Conservation (phyloP, 2,888 invertebrate genomes). For the Nephrotoma guestfalica region DNA sequence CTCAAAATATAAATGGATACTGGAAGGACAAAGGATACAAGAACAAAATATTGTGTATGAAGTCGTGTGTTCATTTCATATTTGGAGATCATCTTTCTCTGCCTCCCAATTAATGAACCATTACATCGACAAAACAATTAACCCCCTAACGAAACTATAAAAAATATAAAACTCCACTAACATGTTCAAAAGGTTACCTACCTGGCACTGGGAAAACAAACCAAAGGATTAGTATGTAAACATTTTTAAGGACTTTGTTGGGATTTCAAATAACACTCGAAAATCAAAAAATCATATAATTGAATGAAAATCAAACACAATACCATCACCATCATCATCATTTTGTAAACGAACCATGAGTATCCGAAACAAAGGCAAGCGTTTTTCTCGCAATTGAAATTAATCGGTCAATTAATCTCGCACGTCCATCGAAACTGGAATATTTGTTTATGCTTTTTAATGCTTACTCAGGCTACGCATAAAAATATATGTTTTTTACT, state of each 20-base stretch:
- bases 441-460: neutral
- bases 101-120: no score
- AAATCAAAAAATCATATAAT: neutral
- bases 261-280: neutral
- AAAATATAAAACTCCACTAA: neutral
- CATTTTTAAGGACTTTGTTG: neutral
- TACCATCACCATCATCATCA: neutral
- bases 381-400: neutral
- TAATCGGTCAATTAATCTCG: neutral
- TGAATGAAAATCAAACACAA: neutral
- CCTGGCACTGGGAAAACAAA: neutral
- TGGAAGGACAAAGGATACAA: neutral
- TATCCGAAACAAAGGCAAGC: neutral
- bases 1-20: neutral
- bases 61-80: no score
- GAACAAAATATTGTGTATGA: neutral
- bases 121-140: neutral
- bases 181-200: neutral
- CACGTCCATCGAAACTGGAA: neutral
- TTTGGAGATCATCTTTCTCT: no score
- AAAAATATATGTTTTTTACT: neutral
- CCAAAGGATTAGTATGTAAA: neutral
- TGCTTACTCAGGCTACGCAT: neutral
- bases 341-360: neutral
- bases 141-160: neutral